A percentile compares a stretch with the other conserved stretches of the same genome.
phyloP scores from a whole-genome alignment of 2,113 vertebrate genomes.

The Oryzias curvinotus region DNA sequence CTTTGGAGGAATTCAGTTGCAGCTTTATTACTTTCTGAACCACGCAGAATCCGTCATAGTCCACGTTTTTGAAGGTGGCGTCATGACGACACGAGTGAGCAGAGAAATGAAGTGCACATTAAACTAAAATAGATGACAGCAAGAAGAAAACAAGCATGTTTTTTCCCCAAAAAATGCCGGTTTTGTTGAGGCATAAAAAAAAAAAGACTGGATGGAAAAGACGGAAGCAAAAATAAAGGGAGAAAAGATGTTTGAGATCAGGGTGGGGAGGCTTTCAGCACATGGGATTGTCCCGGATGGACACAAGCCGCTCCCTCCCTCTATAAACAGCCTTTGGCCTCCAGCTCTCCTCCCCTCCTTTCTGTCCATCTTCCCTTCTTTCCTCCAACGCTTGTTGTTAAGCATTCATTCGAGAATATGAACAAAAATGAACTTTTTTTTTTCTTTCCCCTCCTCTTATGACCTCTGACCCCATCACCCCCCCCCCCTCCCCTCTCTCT shows the following conservation, averaged over 20 bases:
- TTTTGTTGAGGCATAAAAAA: background rate
- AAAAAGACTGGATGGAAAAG: conserved; percentile 14
- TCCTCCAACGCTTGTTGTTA: background rate
- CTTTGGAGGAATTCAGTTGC: too few species aligned
- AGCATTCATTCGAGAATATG: conserved; percentile 31
- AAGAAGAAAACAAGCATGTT: too few species aligned
- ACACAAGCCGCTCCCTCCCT: conserved; percentile 70
- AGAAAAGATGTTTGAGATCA: conserved; percentile 59
- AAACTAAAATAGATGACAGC: too few species aligned
- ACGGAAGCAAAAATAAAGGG: conserved; percentile 13
- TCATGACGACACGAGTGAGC: too few species aligned
- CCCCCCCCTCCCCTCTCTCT: conserved; percentile 24
- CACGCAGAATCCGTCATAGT: too few species aligned
- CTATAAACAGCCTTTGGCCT: conserved; percentile 65
- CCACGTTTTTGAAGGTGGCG: too few species aligned
- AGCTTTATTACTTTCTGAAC: too few species aligned
- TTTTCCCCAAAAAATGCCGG: too few species aligned
- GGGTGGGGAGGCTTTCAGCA: conserved; percentile 72
- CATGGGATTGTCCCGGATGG: conserved; percentile 74
- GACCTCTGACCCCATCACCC: conserved; percentile 6
- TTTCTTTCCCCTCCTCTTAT: conserved; percentile 15
- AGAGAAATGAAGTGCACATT: too few species aligned
- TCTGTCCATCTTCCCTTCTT: conserved; percentile 9
- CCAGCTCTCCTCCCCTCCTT: conserved; percentile 11
- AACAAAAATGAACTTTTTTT: conserved; percentile 44